A percentile compares a stretch with the other conserved stretches of the same genome.
Evolutionary conservation across 2,113 vertebrate genomes (phyloP).

Genomic region (Lampris incognitus): DNA sequence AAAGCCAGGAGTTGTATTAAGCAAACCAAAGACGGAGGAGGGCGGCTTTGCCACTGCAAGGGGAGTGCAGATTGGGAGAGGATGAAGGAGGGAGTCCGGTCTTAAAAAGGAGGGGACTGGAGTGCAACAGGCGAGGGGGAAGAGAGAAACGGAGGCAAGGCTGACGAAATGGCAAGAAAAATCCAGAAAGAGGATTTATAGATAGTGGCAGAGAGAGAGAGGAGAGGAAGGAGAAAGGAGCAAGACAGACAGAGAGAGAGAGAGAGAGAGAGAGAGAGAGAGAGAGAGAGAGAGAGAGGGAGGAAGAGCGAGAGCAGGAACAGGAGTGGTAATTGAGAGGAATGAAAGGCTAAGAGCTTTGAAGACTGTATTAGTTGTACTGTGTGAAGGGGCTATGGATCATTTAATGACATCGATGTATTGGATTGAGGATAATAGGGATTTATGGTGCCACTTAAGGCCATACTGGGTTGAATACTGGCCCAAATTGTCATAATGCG

Average conservation of each 20-base stretch:
- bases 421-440: conserved; percentile 72
- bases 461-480: conserved; percentile 48
- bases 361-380: conserved; percentile 79
- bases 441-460: conserved; percentile 71
- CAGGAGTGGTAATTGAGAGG: conserved; percentile 76
- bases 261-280: conserved; percentile 72
- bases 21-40: conserved; percentile 44
- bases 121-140: conserved; percentile 51
- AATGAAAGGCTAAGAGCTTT: conserved; percentile 77
- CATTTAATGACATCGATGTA: conserved; percentile 77
- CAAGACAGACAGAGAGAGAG: conserved; percentile 66
- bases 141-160: no score
- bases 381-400: conserved; percentile 75
- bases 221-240: conserved; percentile 1
- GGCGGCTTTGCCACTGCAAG: conserved; percentile 46
- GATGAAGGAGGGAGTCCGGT: conserved; percentile 22
- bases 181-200: no score
- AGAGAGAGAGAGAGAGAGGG: conserved; percentile 55
- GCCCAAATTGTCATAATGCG: conserved; percentile 71
- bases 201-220: neutral
- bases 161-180: no score
- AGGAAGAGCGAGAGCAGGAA: conserved; percentile 46
- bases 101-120: conserved; percentile 49
- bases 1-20: conserved; percentile 48
- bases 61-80: conserved; percentile 8